phyloP scores from a whole-genome alignment of 1,140 invertebrate genomes.

The Octopus bimaculoides region DNA sequence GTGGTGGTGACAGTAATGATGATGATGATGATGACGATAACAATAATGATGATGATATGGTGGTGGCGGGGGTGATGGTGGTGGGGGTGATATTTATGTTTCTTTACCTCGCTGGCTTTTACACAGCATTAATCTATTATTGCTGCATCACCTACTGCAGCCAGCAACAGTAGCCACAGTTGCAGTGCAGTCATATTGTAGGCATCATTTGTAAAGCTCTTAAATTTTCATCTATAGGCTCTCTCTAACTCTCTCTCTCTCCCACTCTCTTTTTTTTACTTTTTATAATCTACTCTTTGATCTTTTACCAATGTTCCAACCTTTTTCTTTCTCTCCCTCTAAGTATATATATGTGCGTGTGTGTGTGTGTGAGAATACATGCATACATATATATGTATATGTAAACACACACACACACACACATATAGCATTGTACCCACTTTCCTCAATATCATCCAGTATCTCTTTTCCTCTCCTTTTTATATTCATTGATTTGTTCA shows the following conservation, averaged over 20 bases:
- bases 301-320: too few species aligned
- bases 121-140: background rate
- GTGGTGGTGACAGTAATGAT: conserved; percentile 9
- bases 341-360: too few species aligned
- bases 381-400: too few species aligned
- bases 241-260: background rate
- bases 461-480: too few species aligned
- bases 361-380: too few species aligned
- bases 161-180: background rate
- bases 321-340: too few species aligned
- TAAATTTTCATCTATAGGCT: background rate
- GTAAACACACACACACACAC: too few species aligned
- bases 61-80: background rate
- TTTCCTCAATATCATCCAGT: too few species aligned
- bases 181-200: background rate
- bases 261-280: background rate
- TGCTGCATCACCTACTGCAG: background rate
- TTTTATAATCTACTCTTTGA: background rate
- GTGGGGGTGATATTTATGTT: background rate
- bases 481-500: too few species aligned
- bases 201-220: conserved; percentile 6
- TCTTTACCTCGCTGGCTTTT: background rate
- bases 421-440: too few species aligned
- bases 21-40: conserved; percentile 18
- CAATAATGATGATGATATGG: background rate